Percentiles rank a stretch among this genome's conserved stretches.
phyloP scores from a whole-genome alignment of 2,797 vertebrate genomes.

The Prionace glauca region DNA sequence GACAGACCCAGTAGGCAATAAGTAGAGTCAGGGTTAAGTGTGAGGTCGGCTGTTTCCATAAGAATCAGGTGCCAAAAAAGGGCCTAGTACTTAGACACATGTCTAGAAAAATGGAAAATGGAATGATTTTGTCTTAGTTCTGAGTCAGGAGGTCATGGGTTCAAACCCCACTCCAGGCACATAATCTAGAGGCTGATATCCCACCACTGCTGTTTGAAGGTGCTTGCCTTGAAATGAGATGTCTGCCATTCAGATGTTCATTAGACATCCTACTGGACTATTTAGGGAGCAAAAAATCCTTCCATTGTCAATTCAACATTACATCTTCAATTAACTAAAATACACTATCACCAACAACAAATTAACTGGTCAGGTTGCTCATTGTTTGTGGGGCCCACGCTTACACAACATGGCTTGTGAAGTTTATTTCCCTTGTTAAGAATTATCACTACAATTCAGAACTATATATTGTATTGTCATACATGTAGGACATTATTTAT shows the following conservation, averaged over 20 bases:
- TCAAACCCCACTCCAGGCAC: slow-evolving; percentile 3
- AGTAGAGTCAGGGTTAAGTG: slow-evolving; percentile 20
- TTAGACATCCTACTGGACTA: not conserved
- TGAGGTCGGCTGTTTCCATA: slow-evolving; percentile 19
- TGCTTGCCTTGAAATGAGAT: not conserved
- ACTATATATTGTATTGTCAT: not conserved
- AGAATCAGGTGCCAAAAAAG: slow-evolving; percentile 13
- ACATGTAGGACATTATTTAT: no score
- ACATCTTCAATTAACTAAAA: not conserved
- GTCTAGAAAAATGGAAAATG: slow-evolving; percentile 35
- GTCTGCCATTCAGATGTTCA: not conserved
- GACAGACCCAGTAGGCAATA: not conserved
- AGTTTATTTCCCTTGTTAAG: not conserved
- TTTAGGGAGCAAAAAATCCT: not conserved
- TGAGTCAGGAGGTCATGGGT: slow-evolving; percentile 28
- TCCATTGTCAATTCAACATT: not conserved
- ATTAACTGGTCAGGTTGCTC: not conserved
- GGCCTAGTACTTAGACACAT: slow-evolving; percentile 21
- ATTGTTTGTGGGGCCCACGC: not conserved
- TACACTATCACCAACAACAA: not conserved
- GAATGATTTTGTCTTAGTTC: slow-evolving; percentile 17
- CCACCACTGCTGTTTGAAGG: not conserved
- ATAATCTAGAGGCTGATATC: slow-evolving; percentile 2
- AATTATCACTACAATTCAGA: not conserved
- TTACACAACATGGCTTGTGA: not conserved